Conservation (phyloP, 2,888 invertebrate genomes). For the Rhingia campestris region DNA sequence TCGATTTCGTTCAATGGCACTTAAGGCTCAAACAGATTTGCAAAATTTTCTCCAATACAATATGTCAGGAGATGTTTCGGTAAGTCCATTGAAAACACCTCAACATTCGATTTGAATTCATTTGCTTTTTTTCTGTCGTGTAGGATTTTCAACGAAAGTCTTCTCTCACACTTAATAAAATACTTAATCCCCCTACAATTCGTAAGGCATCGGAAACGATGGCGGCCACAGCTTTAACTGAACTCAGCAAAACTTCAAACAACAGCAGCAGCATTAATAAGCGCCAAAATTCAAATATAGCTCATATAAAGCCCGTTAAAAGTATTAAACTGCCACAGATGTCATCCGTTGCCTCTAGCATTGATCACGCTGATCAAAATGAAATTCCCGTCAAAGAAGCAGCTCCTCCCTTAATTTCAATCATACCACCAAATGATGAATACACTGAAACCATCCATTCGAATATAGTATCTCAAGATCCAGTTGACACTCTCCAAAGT, state of each 20-base stretch:
- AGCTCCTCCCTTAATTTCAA: conserved; percentile 42
- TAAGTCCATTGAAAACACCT: conserved; percentile 29
- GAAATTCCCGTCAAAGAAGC: conserved; percentile 42
- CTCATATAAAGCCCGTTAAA: conserved; percentile 66
- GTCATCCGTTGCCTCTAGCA: conserved; percentile 41
- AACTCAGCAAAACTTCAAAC: conserved; percentile 81
- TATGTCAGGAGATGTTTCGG: conserved; percentile 83
- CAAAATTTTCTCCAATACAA: conserved; percentile 90
- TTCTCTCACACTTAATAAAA: conserved; percentile 85
- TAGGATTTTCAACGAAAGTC: conserved; percentile 85
- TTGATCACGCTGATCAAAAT: conserved; percentile 25
- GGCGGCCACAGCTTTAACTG: conserved; percentile 82
- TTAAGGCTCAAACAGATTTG: conserved; percentile 89
- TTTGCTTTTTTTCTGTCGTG: not conserved
- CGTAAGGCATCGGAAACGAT: conserved; percentile 81
- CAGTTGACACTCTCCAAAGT: conserved; percentile 35
- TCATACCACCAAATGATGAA: conserved; percentile 38
- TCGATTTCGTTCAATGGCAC: conserved; percentile 90
- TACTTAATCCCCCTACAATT: conserved; percentile 83
- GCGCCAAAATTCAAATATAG: conserved; percentile 73
- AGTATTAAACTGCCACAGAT: conserved; percentile 70
- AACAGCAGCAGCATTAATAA: conserved; percentile 72
- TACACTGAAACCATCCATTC: conserved; percentile 27
- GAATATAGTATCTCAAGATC: conserved; percentile 26
- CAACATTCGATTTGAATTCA: not conserved